Percentiles rank a stretch among this genome's conserved stretches.
phyloP scores from a whole-genome alignment of 1,140 invertebrate species.

The Cataglyphis hispanica region DNA sequence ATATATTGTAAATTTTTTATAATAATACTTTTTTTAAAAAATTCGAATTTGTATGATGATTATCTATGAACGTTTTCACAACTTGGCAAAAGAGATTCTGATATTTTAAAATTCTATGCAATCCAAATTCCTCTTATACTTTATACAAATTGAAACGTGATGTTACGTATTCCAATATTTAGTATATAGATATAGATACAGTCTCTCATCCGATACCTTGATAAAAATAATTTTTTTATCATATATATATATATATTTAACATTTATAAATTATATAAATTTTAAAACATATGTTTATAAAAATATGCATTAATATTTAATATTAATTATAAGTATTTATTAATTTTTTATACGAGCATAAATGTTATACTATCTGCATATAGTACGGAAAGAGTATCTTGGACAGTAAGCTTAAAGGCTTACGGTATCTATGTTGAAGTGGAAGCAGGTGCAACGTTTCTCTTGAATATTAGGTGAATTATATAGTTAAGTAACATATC shows the following conservation, averaged over 20 bases:
- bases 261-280: not conserved
- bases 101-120: conserved; percentile 38
- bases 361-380: not conserved
- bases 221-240: conserved; percentile 14
- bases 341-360: not conserved
- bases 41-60: not conserved
- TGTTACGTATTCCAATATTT: conserved; percentile 32
- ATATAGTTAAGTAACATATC: conserved; percentile 27
- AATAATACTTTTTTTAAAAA: conserved; percentile 7
- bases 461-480: conserved; percentile 27
- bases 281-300: not conserved
- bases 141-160: conserved; percentile 1
- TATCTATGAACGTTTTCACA: not conserved
- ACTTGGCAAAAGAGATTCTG: not conserved
- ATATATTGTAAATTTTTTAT: not conserved
- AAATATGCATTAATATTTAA: too few species aligned
- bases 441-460: conserved; percentile 41
- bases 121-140: not conserved
- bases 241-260: conserved; percentile 6
- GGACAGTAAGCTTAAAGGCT: not conserved
- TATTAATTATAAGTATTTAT: too few species aligned
- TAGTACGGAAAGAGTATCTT: not conserved
- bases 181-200: not conserved
- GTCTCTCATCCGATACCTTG: not conserved
- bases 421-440: not conserved